Evolutionary conservation across 2,113 vertebrate species (phyloP).

Genomic region (Poicephalus meyeri): DNA sequence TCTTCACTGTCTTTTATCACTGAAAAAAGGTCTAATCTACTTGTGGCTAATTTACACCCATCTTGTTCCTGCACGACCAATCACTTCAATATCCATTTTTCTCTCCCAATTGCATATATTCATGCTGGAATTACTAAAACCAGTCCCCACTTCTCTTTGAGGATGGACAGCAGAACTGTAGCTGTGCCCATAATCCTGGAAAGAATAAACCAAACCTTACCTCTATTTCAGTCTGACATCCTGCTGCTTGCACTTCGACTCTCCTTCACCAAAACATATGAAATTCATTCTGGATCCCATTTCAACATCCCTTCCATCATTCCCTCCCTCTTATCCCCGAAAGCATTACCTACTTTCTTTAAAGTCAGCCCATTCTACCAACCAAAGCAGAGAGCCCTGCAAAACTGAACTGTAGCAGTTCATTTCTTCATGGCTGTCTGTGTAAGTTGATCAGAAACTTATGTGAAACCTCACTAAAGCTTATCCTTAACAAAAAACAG

Average conservation of each 20-base stretch:
- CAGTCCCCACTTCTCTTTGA: neutral
- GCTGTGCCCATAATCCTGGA: neutral
- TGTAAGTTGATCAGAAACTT: neutral
- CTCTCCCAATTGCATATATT: neutral
- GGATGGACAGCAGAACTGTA: neutral
- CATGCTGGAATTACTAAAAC: neutral
- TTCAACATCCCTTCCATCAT: neutral
- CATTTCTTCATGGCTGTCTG: neutral
- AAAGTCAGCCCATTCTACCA: neutral
- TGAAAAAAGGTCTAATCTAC: neutral
- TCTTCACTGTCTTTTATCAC: neutral
- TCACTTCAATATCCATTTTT: neutral
- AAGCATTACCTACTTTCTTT: neutral
- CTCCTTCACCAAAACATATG: neutral
- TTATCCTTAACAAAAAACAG: neutral
- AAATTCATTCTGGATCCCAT: neutral
- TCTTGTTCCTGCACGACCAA: neutral
- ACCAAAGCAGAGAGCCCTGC: neutral
- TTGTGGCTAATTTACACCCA: neutral
- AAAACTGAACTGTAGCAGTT: neutral
- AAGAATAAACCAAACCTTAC: neutral
- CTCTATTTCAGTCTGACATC: neutral
- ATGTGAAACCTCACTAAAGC: neutral
- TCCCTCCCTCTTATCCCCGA: neutral
- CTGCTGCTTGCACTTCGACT: neutral